phyloP scores from a whole-genome alignment of 2,797 vertebrate species.

The Heteromormyrus szaboi region DNA sequence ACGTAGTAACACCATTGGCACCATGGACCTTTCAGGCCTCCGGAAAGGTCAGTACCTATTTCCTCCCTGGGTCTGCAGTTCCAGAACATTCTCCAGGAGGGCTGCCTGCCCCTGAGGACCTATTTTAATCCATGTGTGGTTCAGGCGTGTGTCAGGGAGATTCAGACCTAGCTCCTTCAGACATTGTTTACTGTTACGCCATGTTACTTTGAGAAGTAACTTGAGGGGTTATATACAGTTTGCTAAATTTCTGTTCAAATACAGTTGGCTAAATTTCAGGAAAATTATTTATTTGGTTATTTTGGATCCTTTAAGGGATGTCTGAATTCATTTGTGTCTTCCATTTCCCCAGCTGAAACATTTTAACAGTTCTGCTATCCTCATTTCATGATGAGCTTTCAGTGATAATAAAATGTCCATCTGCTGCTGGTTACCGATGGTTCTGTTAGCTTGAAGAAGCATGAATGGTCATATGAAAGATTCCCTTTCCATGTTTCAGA shows the following conservation, averaged over 20 bases:
- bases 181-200: background rate
- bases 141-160: background rate
- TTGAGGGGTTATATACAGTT: background rate
- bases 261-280: background rate
- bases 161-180: background rate
- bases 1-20: conserved; percentile 89
- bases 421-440: background rate
- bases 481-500: background rate
- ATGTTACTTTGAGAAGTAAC: background rate
- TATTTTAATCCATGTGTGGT: background rate
- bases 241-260: background rate
- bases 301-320: background rate
- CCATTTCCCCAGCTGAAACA: background rate
- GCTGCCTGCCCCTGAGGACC: background rate
- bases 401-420: background rate
- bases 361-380: background rate
- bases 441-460: background rate
- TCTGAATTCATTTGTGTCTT: background rate
- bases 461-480: background rate
- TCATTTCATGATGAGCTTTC: background rate
- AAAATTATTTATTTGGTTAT: background rate
- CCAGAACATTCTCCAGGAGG: background rate
- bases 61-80: background rate
- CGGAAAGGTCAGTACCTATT: conserved; percentile 76
- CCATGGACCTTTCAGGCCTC: conserved; percentile 75